Base-by-base conservation (phyloP, 2,113 vertebrate species). In the Arothron firmamentum region DNA sequence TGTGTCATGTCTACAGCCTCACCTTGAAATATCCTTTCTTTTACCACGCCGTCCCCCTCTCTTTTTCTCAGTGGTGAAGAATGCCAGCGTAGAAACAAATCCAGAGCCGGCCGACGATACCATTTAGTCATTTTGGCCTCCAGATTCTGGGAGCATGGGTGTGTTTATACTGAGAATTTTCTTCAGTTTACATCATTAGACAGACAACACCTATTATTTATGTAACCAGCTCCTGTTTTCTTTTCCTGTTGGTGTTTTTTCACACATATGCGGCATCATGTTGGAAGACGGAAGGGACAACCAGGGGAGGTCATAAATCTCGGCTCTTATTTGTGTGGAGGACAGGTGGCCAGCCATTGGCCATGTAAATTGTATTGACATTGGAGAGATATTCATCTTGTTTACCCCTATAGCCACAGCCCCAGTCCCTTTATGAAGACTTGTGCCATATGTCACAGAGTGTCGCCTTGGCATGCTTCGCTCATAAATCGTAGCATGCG, bases 261-360 rank as follows among this genome's bases (percentile, higher is more conserved):
- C 62, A 75, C 77, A 79, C 81, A 78, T 86, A 83, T 78, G 85
- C 76, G 70, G 64, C 65, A 57, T 83, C 80, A 78, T 78, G 72
- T 80, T 66, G 80, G 73, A 82, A 70, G 84, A 81, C 72, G 81
- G 87, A 84, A 85, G 75, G 57, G 74, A 74, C 46, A 41, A 80
- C 56, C 84, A 54, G 77, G 77, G 84, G 85, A 75, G 83, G 82
- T 72, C 71, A 56, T 88, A 83, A 88, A 90, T 88, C 83, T 81
- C 72, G 18, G 79, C 80, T 80, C 85, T 85, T 86, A 88, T 88
- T 88, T 88, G 88, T 81, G 80, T 78, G 80, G 79, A 74, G 77
- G 89, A 90, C 90, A 91, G 89, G 90, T 91, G 88, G 89, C 87
- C 70, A 75, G 67, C 78, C 83, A 74, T 82, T 76, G 78, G 76